These are phyloP conservation scores for Astropecten irregularis DNA, from an alignment of 53 echinoderm and acorn worm genomes.

Conservation along the genomic window DNA sequence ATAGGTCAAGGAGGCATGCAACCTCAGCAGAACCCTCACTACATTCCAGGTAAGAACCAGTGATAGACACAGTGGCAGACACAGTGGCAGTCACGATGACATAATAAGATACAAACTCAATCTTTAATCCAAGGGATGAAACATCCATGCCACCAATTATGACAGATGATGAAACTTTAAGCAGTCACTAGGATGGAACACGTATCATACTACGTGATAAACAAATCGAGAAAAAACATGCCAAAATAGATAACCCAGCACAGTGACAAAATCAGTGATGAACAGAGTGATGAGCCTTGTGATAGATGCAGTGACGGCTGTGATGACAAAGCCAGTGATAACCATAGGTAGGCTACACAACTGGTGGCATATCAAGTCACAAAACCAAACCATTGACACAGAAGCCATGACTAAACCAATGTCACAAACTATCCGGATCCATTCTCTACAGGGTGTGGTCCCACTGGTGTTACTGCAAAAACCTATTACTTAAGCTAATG, in stretches of 20 bases:
- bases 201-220: no score
- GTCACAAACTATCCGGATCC: no score
- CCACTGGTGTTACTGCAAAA: no score
- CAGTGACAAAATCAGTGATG: background rate
- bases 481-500: no score
- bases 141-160: background rate
- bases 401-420: background rate
- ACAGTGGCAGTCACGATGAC: background rate
- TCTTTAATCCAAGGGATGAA: no score
- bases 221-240: no score
- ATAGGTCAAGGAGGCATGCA: conserved; percentile 61
- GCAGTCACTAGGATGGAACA: no score
- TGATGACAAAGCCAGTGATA: background rate
- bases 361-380: no score
- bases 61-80: background rate
- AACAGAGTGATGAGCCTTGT: background rate
- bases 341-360: no score
- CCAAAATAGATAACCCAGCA: no score
- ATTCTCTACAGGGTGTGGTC: no score
- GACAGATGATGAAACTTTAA: no score
- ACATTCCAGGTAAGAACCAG: conserved; percentile 68
- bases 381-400: background rate
- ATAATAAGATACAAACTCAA: conserved; percentile 5
- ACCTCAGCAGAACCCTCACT: conserved; percentile 71
- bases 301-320: background rate